phyloP scores from a whole-genome alignment of 2,113 vertebrate genomes.

The Columbina picui region DNA sequence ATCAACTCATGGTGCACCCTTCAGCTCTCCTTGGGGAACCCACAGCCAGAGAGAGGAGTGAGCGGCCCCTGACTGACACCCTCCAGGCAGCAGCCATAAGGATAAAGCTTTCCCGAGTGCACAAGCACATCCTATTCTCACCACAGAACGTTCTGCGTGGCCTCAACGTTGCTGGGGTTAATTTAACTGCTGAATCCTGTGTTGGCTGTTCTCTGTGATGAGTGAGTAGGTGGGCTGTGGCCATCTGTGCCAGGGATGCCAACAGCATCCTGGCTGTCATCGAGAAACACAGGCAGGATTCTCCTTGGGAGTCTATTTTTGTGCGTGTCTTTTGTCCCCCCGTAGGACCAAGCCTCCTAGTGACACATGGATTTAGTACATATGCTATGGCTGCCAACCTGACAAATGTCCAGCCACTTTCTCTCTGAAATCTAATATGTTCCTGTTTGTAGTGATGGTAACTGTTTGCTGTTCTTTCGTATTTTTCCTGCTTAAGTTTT shows the following conservation, averaged over 20 bases:
- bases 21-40: fast-evolving
- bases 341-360: not conserved
- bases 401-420: not conserved
- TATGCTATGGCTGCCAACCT: not conserved
- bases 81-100: not conserved
- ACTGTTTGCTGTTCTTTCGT: slow-evolving; percentile 14
- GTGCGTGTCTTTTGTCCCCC: not conserved
- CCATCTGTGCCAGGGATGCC: not conserved
- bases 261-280: not conserved
- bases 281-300: not conserved
- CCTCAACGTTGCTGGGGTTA: not conserved
- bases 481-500: slow-evolving; percentile 15
- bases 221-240: not conserved
- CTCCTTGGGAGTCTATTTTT: not conserved
- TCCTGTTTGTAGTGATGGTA: not conserved
- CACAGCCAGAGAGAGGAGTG: not conserved
- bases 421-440: not conserved
- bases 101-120: not conserved
- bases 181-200: not conserved
- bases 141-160: fast-evolving
- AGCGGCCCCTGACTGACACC: fast-evolving
- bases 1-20: fast-evolving
- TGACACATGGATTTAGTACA: not conserved
- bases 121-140: not conserved
- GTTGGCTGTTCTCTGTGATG: not conserved